A percentile compares a stretch with the other conserved stretches of the same genome.
Conservation (phyloP, 2,888 invertebrate genomes). For the Eulithis testata region DNA sequence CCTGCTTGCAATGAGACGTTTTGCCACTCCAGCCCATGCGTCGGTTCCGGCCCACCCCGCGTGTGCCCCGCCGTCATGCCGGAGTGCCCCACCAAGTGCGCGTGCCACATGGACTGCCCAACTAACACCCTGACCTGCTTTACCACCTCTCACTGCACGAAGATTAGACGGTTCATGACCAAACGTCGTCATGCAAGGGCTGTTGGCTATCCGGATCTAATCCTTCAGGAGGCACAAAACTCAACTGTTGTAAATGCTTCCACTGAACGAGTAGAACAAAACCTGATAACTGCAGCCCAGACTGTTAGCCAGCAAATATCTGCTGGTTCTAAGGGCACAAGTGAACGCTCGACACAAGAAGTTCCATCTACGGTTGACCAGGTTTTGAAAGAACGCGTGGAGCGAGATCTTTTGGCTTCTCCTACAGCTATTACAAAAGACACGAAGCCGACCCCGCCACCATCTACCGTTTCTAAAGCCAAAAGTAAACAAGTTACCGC, state of each 20-base stretch:
- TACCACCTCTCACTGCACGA: conserved; percentile 48
- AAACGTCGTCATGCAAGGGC: conserved; percentile 20
- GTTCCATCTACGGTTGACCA: neutral
- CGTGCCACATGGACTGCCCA: conserved; percentile 53
- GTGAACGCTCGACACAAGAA: neutral
- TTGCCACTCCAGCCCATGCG: conserved; percentile 52
- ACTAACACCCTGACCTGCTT: conserved; percentile 46
- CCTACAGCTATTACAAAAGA: neutral
- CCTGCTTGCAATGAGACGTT: conserved; percentile 46
- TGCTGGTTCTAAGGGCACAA: neutral
- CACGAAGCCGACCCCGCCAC: too few species aligned
- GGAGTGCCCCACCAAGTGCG: conserved; percentile 51
- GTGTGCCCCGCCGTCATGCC: conserved; percentile 52
- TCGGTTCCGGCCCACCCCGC: conserved; percentile 48
- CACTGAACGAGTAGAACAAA: neutral
- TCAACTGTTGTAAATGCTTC: neutral
- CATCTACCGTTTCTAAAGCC: neutral
- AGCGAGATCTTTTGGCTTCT: neutral
- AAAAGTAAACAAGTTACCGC: neutral
- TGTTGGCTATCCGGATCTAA: neutral
- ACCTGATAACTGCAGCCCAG: neutral
- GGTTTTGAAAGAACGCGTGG: neutral
- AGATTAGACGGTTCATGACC: conserved; percentile 34
- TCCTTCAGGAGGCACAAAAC: neutral
- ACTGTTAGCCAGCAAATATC: neutral